Evolutionary conservation across 2,797 vertebrate species (phyloP).

Genomic region (Aphelocoma californica): DNA sequence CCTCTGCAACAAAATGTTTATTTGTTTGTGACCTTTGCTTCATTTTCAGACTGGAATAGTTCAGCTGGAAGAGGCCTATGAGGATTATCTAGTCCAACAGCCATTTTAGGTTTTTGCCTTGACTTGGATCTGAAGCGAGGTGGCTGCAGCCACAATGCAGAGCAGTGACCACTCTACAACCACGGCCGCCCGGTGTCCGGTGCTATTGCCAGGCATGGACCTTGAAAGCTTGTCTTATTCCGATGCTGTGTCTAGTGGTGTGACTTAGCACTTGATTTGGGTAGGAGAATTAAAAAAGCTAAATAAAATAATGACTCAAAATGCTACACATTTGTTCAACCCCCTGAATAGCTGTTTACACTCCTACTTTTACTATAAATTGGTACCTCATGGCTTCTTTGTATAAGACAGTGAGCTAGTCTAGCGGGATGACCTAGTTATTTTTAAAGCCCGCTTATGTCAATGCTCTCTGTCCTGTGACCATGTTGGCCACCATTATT

Average conservation of each 20-base stretch:
- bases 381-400: background rate
- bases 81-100: background rate
- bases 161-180: background rate
- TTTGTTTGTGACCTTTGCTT: background rate
- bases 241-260: background rate
- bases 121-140: background rate
- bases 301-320: conserved; percentile 41
- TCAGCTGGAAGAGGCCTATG: background rate
- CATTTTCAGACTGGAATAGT: background rate
- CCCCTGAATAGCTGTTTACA: conserved; percentile 13
- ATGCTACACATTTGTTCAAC: background rate
- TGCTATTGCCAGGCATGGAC: accelerated
- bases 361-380: conserved; percentile 45
- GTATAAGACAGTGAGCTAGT: conserved; percentile 41
- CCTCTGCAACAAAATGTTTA: background rate
- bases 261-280: background rate
- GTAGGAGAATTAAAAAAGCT: background rate
- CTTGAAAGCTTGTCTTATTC: background rate
- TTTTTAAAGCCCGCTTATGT: conserved; percentile 86
- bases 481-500: conserved; percentile 88
- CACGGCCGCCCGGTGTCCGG: accelerated
- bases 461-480: conserved; percentile 85
- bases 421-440: conserved; percentile 77
- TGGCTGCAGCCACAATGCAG: background rate
- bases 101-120: background rate